phyloP scores from a whole-genome alignment of 2,888 invertebrate species.

The Leptopilina drosophilae region DNA sequence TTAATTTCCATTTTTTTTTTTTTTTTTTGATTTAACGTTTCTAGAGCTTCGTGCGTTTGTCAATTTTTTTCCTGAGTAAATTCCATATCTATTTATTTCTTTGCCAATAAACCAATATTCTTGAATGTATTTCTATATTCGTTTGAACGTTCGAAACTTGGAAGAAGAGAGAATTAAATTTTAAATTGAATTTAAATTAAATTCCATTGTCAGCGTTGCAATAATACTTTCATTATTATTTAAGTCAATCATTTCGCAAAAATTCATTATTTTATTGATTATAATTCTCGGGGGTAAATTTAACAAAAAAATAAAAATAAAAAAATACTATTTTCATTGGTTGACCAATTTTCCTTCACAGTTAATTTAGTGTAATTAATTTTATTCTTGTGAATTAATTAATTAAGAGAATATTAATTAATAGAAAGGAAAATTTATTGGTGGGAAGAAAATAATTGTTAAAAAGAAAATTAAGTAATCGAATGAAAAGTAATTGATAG shows the following conservation, averaged over 20 bases:
- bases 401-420: too few species aligned
- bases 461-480: too few species aligned
- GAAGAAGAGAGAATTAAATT: neutral
- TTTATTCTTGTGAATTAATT: too few species aligned
- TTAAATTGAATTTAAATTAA: constrained; percentile 9
- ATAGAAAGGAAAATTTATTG: too few species aligned
- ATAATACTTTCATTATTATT: neutral
- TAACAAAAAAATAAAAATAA: too few species aligned
- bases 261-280: neutral
- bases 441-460: too few species aligned
- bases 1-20: neutral
- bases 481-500: too few species aligned
- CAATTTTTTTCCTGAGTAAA: neutral
- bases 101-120: constrained; percentile 17
- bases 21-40: neutral
- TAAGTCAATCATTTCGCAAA: constrained; percentile 1
- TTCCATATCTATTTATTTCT: constrained; percentile 8
- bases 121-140: constrained; percentile 2
- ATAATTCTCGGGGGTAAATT: too few species aligned
- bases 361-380: too few species aligned
- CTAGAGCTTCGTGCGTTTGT: neutral
- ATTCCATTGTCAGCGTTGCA: constrained; percentile 1
- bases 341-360: too few species aligned
- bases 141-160: neutral
- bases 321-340: too few species aligned